Evolutionary conservation across 1,140 invertebrate genomes (phyloP).

Genomic region (Sitobion miscanthi): DNA sequence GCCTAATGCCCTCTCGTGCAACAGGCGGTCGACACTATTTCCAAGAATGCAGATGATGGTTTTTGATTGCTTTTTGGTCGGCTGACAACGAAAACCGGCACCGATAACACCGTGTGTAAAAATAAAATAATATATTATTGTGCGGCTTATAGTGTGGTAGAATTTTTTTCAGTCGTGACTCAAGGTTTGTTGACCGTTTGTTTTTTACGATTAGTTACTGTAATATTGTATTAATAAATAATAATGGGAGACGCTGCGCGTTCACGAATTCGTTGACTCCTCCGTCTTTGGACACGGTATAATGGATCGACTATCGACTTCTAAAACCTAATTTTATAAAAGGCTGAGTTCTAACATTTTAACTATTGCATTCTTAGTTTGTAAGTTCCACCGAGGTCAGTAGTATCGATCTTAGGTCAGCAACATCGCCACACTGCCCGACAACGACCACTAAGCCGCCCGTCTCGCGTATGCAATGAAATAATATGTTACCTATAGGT

Average conservation of each 20-base stretch:
- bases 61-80: neutral
- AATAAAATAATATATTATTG: neutral
- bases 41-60: neutral
- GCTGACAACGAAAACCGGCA: neutral
- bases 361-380: neutral
- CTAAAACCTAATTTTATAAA: neutral
- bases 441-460: neutral
- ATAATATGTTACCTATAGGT: too few relatives aligned
- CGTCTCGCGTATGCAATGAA: too few relatives aligned
- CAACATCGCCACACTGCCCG: neutral
- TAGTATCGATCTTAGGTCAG: neutral
- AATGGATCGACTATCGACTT: neutral
- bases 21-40: neutral
- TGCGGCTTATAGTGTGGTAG: neutral
- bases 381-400: neutral
- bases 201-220: neutral
- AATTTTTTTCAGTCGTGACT: neutral
- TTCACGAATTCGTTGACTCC: neutral
- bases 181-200: neutral
- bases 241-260: neutral
- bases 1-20: neutral
- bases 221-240: neutral
- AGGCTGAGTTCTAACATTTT: neutral
- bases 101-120: neutral
- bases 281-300: neutral